These are phyloP conservation scores for Tenodera sinensis DNA, from an alignment of 2,888 invertebrate genomes.

Conservation along the genomic window DNA sequence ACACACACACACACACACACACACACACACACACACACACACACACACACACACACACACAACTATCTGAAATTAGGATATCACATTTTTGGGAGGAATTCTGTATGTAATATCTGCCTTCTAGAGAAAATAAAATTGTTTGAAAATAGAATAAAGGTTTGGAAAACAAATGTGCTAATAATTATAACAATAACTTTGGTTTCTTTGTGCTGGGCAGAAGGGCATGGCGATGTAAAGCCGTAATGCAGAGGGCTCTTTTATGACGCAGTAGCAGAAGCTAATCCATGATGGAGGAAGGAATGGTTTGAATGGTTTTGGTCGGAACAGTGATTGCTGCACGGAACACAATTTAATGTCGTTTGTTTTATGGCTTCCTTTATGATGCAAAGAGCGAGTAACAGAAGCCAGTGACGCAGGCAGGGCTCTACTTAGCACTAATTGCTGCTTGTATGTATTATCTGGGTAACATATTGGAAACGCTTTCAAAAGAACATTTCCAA, in stretches of 20 bases:
- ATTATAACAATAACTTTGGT: too few relatives aligned
- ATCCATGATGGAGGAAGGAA: background rate
- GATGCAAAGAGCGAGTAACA: background rate
- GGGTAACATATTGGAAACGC: background rate
- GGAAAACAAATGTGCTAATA: too few relatives aligned
- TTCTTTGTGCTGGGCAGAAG: background rate
- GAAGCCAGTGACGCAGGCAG: background rate
- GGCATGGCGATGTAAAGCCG: background rate
- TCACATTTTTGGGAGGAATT: too few relatives aligned
- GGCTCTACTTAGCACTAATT: background rate
- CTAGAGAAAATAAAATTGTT: too few relatives aligned
- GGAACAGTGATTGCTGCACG: background rate
- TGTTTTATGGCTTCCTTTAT: background rate
- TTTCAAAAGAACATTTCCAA: background rate
- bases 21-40: too few relatives aligned
- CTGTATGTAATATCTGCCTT: too few relatives aligned
- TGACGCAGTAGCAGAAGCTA: background rate
- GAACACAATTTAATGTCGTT: background rate
- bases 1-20: too few relatives aligned
- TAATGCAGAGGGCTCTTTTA: background rate
- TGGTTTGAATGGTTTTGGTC: background rate
- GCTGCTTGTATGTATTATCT: background rate
- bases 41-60: too few relatives aligned
- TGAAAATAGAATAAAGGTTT: too few relatives aligned
- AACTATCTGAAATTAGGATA: too few relatives aligned